These are phyloP conservation scores for Heliconius erato DNA, from an alignment of 2,888 invertebrate genomes.

Conservation along the genomic window DNA sequence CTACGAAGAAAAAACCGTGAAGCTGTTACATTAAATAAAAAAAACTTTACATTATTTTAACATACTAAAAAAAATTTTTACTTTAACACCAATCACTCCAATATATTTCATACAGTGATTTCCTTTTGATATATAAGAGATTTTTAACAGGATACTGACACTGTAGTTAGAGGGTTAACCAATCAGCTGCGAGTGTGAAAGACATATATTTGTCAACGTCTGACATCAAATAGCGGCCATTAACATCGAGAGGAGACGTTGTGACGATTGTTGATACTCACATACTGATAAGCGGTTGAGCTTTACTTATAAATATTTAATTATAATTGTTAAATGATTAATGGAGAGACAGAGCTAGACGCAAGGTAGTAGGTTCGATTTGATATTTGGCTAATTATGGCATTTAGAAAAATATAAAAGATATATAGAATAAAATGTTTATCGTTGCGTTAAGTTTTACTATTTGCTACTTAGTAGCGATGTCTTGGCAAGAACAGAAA, in stretches of 20 bases:
- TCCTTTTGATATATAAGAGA: conserved; percentile 32
- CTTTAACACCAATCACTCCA: not conserved
- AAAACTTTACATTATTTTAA: no score
- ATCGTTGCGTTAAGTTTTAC: no score
- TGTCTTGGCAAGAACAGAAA: no score
- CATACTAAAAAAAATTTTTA: not conserved
- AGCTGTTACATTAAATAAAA: not conserved
- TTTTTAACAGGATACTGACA: conserved; percentile 52
- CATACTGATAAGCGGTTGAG: conserved; percentile 27
- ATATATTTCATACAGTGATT: not conserved
- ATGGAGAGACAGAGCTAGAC: no score
- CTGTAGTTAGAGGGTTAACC: conserved; percentile 66
- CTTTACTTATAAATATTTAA: not conserved
- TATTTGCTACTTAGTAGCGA: no score
- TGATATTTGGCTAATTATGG: not conserved
- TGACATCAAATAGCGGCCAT: conserved; percentile 79
- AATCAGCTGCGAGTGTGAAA: conserved; percentile 66
- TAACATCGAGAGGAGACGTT: conserved; percentile 74
- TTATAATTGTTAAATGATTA: no score
- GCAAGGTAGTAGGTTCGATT: no score
- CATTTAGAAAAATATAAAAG: no score
- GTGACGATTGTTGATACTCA: conserved; percentile 67
- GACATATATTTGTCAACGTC: conserved; percentile 79
- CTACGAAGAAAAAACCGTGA: no score
- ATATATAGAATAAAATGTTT: no score